phyloP scores from a whole-genome alignment of 2,888 invertebrate species.

The Barypeithes pellucidus region DNA sequence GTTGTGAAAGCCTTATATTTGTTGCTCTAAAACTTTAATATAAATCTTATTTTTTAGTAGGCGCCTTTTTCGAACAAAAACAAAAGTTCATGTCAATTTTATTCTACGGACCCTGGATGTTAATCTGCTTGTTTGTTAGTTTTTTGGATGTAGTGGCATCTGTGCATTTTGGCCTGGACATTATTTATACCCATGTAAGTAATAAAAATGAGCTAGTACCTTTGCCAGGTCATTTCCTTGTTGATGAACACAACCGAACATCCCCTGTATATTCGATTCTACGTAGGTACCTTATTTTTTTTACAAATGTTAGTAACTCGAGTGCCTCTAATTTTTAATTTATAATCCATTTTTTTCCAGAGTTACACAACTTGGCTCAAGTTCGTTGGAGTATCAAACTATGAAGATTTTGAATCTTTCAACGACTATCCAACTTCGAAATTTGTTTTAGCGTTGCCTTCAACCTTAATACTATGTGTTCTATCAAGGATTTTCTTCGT shows the following conservation, averaged over 20 bases:
- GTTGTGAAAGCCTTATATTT: too few relatives aligned
- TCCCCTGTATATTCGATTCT: too few relatives aligned
- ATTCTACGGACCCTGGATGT: constrained; percentile 69
- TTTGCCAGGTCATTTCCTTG: too few relatives aligned
- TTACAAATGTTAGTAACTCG: too few relatives aligned
- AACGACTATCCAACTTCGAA: constrained; percentile 51
- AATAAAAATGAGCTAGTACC: background rate
- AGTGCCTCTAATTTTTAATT: too few relatives aligned
- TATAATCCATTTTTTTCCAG: constrained; percentile 54
- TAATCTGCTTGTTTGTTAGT: constrained; percentile 65
- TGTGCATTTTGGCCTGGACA: constrained; percentile 69
- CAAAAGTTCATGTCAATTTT: constrained; percentile 47
- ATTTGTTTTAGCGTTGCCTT: constrained; percentile 56
- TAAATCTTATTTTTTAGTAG: constrained; percentile 56
- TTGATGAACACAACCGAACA: too few relatives aligned
- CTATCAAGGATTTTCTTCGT: constrained; percentile 59
- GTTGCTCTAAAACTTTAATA: constrained; percentile 1
- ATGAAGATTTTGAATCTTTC: constrained; percentile 57
- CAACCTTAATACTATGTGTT: constrained; percentile 56
- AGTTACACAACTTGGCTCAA: constrained; percentile 60
- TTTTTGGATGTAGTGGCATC: constrained; percentile 70
- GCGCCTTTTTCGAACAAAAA: constrained; percentile 55
- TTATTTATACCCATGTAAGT: constrained; percentile 68
- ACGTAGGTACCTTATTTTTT: too few relatives aligned
- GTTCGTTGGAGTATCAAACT: constrained; percentile 60